Conservation (phyloP, 2,888 invertebrate species). For the Volucella bombylans region DNA sequence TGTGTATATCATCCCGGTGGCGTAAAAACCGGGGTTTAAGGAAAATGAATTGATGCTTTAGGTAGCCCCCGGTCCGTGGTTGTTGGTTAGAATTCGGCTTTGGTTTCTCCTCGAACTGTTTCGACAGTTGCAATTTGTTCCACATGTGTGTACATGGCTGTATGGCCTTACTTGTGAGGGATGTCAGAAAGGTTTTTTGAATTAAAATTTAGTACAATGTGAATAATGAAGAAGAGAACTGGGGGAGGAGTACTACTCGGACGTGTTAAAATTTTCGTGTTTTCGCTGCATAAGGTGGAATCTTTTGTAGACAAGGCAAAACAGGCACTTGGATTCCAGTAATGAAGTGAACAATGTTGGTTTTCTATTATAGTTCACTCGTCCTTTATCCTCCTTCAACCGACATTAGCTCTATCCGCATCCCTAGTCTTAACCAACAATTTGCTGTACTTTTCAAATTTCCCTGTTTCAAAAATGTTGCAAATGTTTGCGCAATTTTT, state of each 20-base stretch:
- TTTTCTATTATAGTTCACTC: slow-evolving; percentile 47
- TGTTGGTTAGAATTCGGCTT: slow-evolving; percentile 27
- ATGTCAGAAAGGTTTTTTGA: slow-evolving; percentile 67
- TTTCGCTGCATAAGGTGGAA: slow-evolving; percentile 44
- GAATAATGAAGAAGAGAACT: not conserved
- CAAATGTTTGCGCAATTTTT: slow-evolving; percentile 65
- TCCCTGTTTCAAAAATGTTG: slow-evolving; percentile 53
- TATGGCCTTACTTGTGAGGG: no score
- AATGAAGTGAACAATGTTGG: slow-evolving; percentile 73
- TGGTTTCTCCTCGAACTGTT: slow-evolving; percentile 27
- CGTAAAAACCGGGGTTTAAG: slow-evolving; percentile 30
- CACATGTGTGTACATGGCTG: slow-evolving; percentile 9
- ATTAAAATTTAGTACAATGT: slow-evolving; percentile 59
- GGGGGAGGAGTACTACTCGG: not conserved
- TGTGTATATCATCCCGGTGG: slow-evolving; percentile 37
- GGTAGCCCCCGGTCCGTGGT: slow-evolving; percentile 29
- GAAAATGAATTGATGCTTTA: slow-evolving; percentile 70
- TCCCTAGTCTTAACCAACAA: slow-evolving; percentile 10
- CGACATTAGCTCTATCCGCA: slow-evolving; percentile 14
- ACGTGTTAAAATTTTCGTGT: slow-evolving; percentile 41
- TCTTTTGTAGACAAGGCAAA: not conserved
- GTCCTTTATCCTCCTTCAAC: not conserved
- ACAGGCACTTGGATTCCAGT: slow-evolving; percentile 43
- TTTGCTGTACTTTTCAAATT: slow-evolving; percentile 41
- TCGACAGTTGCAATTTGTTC: slow-evolving; percentile 22